Conservation (phyloP, 1,140 invertebrate genomes). For the Diachasmimorpha longicaudata region DNA sequence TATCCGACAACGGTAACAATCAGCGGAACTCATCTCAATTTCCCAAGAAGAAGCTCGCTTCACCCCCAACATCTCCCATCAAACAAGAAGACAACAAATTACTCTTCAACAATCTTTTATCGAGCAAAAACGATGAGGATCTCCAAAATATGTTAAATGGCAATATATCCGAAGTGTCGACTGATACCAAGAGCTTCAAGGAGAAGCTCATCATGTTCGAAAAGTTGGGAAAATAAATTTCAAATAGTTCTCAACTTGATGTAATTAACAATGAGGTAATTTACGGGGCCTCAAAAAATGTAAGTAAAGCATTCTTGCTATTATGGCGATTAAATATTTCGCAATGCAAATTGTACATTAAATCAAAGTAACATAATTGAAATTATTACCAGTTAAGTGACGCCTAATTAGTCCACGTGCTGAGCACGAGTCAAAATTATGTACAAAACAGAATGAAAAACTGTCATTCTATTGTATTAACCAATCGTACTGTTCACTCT, state of each 20-base stretch:
- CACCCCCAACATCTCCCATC: conserved; percentile 49
- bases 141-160: conserved; percentile 61
- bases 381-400: not conserved
- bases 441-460: not conserved
- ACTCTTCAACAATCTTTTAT: conserved; percentile 52
- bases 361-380: not conserved
- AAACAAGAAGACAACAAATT: conserved; percentile 57
- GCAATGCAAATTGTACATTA: not conserved
- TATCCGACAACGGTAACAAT: conserved; percentile 56
- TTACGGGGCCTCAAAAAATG: not conserved
- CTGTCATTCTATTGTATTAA: not conserved
- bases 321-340: not conserved
- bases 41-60: conserved; percentile 48
- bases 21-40: conserved; percentile 50
- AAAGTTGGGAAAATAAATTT: conserved; percentile 55
- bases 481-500: not conserved
- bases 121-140: conserved; percentile 56
- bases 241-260: not conserved
- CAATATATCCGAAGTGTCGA: conserved; percentile 61
- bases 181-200: conserved; percentile 60
- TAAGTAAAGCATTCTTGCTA: not conserved
- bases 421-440: conserved; percentile 5
- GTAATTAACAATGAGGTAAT: not conserved
- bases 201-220: conserved; percentile 62
- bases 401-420: not conserved